Conservation (phyloP, 2,888 invertebrate genomes). For the Anticlea derivata region DNA sequence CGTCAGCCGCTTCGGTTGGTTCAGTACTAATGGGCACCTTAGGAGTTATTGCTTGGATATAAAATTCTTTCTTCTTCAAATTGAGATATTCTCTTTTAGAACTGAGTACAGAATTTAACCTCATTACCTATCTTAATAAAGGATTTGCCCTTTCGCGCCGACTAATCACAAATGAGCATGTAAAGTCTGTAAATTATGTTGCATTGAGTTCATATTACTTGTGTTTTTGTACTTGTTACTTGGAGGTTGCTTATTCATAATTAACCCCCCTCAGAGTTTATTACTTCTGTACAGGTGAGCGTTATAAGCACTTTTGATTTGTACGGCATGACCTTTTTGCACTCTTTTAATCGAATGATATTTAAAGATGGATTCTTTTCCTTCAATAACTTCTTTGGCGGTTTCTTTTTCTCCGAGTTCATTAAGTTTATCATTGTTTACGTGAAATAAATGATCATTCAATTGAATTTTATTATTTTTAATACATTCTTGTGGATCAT, state of each 20-base stretch:
- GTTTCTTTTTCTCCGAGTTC: conserved; percentile 38
- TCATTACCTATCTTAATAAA: conserved; percentile 84
- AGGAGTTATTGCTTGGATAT: conserved; percentile 58
- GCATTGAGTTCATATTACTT: conserved; percentile 77
- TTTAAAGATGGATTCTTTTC: conserved; percentile 39
- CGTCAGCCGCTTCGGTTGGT: conserved; percentile 65
- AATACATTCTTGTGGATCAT: conserved; percentile 33
- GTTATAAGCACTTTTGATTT: conserved; percentile 63
- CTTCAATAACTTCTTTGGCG: conserved; percentile 7
- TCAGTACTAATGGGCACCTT: conserved; percentile 60
- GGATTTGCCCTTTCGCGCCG: conserved; percentile 84
- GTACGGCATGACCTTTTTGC: conserved; percentile 49
- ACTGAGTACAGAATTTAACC: conserved; percentile 70
- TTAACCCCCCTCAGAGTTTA: conserved; percentile 81
- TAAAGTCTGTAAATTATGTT: conserved; percentile 83
- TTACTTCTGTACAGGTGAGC: conserved; percentile 77
- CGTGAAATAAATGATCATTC: conserved; percentile 37
- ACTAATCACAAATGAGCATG: conserved; percentile 84
- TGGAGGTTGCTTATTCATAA: conserved; percentile 79
- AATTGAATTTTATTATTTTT: conserved; percentile 30
- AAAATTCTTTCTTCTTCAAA: conserved; percentile 52
- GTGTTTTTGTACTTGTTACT: conserved; percentile 71
- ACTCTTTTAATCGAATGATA: conserved; percentile 47
- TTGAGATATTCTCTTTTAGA: conserved; percentile 55
- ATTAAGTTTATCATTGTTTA: conserved; percentile 43